Evolutionary conservation across 2,888 invertebrate species (phyloP), one percentile per base, ranked within the genome.

Genomic region (Ectropis crepuscularia): DNA sequence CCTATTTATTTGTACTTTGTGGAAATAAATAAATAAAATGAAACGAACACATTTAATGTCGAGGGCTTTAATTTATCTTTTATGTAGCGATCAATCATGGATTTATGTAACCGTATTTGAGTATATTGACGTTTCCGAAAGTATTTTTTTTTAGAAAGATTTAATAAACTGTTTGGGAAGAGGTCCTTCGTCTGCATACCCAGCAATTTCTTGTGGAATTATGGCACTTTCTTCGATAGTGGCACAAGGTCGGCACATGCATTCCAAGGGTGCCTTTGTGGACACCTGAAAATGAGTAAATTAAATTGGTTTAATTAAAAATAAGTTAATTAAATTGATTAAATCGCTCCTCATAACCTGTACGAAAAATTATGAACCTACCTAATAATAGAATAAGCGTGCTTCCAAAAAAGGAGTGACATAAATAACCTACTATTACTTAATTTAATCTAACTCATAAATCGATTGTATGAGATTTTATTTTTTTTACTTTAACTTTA

Each of bases 241-340:
- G 0, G 97, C 97, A 85, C 98, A 98, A 0, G 98, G 98, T 42
- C 98, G 95, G 80, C 98, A 98, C 98, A 98, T 98, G 80, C 98
- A 98, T 83, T 98, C 98, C 57, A 98, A 86, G 0, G 98, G 98
- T 10, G 98, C 98, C 86, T 98, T 97, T 6, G 98, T 98, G n/a
- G 96, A 95, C 4, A 98, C 96, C 97, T 97, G 77, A 57, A 90
- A 83, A 62, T 12, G 47, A 54, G 43, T 37, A 28, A 28, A 28
- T 28, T 2, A 28, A 28, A 28, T 28, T 2, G 16, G 16, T 28
- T n/a, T n/a, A 28, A 28, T 1, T 28, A 28, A 1, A 2, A 28
- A 28, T 1, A 2, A 28, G 16, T 1, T 28, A 28, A 1, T 4
- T 28, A 28, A 1, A 4, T 28, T 28, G 16, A 28, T 28, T 28